Percentiles rank a stretch among this genome's conserved stretches.
Evolutionary conservation across 2,113 vertebrate genomes (phyloP).

Genomic region (Agelaius tricolor): DNA sequence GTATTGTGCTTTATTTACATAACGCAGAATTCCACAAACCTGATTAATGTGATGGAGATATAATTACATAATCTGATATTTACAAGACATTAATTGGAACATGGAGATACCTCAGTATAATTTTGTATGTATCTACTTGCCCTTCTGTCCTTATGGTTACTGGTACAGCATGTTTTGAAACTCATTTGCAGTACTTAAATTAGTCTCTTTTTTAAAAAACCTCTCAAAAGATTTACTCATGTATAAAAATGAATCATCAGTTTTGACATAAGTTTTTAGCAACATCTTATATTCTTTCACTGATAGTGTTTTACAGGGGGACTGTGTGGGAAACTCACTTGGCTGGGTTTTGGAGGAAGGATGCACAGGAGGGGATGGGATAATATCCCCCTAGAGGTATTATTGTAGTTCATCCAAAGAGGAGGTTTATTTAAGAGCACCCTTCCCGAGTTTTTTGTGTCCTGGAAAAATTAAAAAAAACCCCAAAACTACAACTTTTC

Average conservation of each 20-base stretch:
- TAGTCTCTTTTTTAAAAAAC: neutral
- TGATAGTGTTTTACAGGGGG: neutral
- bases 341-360: neutral
- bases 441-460: neutral
- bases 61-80: slow-evolving; percentile 8
- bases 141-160: neutral
- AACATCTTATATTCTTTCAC: neutral
- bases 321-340: neutral
- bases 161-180: neutral
- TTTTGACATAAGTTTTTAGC: neutral
- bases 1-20: neutral
- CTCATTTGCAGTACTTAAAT: neutral
- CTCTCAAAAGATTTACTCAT: neutral
- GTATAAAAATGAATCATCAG: neutral
- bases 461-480: neutral
- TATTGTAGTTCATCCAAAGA: neutral
- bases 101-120: neutral
- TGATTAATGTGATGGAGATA: neutral
- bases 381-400: neutral
- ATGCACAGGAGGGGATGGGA: neutral
- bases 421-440: neutral
- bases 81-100: neutral
- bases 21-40: neutral
- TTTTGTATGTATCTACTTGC: neutral
- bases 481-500: neutral